Conservation (phyloP, 2,797 vertebrate genomes). For the Gadopsis marmoratus region DNA sequence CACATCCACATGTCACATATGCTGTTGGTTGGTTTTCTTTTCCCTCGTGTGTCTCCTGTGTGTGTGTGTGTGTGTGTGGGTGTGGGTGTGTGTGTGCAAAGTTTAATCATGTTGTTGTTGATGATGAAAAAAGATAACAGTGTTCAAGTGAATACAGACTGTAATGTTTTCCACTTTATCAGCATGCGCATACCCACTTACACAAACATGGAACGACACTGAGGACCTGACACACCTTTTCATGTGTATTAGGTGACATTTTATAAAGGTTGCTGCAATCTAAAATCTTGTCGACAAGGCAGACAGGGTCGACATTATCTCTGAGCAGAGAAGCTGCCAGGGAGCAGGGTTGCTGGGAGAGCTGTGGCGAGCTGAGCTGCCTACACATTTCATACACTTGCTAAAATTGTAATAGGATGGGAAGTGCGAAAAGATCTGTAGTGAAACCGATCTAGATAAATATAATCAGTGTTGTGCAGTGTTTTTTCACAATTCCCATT, state of each 20-base stretch:
- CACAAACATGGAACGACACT: constrained; percentile 7
- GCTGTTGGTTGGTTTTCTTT: too few relatives aligned
- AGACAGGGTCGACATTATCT: constrained; percentile 36
- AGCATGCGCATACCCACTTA: constrained; percentile 14
- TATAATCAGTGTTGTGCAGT: background rate
- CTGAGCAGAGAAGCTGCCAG: constrained; percentile 13
- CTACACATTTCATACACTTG: background rate
- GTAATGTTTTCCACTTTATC: constrained; percentile 45
- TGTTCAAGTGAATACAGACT: constrained; percentile 14
- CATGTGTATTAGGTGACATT: constrained; percentile 58
- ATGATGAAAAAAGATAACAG: constrained; percentile 19
- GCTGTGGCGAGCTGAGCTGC: constrained; percentile 29
- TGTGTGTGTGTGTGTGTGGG: too few relatives aligned
- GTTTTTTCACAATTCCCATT: background rate
- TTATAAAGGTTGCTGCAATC: constrained; percentile 68
- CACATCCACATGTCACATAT: background rate
- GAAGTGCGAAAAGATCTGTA: background rate
- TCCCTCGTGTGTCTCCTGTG: too few relatives aligned
- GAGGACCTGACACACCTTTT: constrained; percentile 19
- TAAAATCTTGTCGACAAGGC: constrained; percentile 45
- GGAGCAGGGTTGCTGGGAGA: constrained; percentile 11
- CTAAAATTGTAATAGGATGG: constrained; percentile 6
- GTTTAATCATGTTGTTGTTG: constrained; percentile 39
- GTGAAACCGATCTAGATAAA: background rate
- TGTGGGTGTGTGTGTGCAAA: background rate